phyloP scores from a whole-genome alignment of 2,888 invertebrate genomes.

The Nemoura dubitans region DNA sequence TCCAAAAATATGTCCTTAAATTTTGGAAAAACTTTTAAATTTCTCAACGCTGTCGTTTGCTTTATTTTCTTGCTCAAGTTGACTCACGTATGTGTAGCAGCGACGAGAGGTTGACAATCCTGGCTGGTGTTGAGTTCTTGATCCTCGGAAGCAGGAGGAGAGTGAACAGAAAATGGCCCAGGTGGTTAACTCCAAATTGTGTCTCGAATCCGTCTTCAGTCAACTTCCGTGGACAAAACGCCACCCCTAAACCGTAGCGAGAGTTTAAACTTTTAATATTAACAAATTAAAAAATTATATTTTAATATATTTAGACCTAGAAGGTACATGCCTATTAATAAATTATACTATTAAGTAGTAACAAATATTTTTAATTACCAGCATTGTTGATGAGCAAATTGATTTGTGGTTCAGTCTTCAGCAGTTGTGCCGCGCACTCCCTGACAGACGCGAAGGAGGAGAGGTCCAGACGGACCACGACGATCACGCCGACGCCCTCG shows the following conservation, averaged over 20 bases:
- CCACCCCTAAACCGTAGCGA: conserved; percentile 57
- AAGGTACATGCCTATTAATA: too few relatives aligned
- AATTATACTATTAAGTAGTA: too few relatives aligned
- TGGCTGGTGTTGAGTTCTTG: conserved; percentile 65
- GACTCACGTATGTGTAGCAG: conserved; percentile 58
- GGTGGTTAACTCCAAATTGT: conserved; percentile 68
- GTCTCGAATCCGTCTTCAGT: conserved; percentile 67
- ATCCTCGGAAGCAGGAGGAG: conserved; percentile 68
- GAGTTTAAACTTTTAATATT: too few relatives aligned
- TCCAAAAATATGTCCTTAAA: too few relatives aligned
- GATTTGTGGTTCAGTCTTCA: conserved; percentile 54
- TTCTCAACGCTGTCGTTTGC: too few relatives aligned
- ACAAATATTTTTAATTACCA: conserved; percentile 41
- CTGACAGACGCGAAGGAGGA: conserved; percentile 66
- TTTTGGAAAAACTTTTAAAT: too few relatives aligned
- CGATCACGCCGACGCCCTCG: conserved; percentile 39
- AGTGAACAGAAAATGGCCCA: conserved; percentile 71
- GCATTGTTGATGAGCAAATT: conserved; percentile 51
- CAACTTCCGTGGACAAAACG: conserved; percentile 60
- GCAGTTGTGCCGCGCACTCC: conserved; percentile 61
- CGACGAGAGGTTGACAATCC: conserved; percentile 72
- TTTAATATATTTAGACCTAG: too few relatives aligned
- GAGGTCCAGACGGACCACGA: conserved; percentile 60
- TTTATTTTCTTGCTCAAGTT: neutral
- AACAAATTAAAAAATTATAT: neutral